Evolutionary conservation across 2,888 invertebrate genomes (phyloP).

Genomic region (Tetramorium bicarinatum): DNA sequence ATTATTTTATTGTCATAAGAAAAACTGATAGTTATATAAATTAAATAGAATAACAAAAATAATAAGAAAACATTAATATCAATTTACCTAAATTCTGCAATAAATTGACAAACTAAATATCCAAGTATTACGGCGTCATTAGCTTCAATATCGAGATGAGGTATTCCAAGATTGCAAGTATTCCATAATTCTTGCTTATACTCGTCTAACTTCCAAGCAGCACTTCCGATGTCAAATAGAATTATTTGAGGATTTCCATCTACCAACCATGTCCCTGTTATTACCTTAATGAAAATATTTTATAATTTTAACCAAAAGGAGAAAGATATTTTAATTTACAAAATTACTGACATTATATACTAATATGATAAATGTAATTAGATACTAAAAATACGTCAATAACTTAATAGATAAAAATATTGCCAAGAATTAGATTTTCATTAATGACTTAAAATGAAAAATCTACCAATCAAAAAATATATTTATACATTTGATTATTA

Average conservation of each 20-base stretch:
- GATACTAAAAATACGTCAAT: too few species aligned
- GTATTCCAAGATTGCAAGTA: constrained; percentile 95
- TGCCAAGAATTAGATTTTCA: not conserved
- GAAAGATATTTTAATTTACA: constrained; percentile 9
- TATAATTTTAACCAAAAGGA: constrained; percentile 18
- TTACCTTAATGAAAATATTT: constrained; percentile 88
- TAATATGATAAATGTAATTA: not conserved
- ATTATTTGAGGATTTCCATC: constrained; percentile 99
- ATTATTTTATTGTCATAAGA: constrained; percentile 79
- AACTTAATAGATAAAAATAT: not conserved
- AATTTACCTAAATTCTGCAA: constrained; percentile 91
- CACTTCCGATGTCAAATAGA: constrained; percentile 98
- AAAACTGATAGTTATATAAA: not conserved
- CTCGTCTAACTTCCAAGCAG: constrained; percentile 97
- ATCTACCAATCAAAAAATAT: too few species aligned
- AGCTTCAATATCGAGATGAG: constrained; percentile 97
- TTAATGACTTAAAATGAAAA: too few species aligned
- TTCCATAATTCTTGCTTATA: constrained; percentile 98
- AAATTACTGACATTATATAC: not conserved
- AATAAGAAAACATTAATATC: constrained; percentile 11
- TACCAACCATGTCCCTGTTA: constrained; percentile 99
- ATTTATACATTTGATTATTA: too few species aligned
- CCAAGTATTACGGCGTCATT: constrained; percentile 99
- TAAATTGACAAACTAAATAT: constrained; percentile 97
- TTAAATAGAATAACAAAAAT: not conserved